Evolutionary conservation across 2,888 invertebrate species (phyloP), one percentile per base, ranked within the genome.

Genomic region (Drosophila setosimentum): DNA sequence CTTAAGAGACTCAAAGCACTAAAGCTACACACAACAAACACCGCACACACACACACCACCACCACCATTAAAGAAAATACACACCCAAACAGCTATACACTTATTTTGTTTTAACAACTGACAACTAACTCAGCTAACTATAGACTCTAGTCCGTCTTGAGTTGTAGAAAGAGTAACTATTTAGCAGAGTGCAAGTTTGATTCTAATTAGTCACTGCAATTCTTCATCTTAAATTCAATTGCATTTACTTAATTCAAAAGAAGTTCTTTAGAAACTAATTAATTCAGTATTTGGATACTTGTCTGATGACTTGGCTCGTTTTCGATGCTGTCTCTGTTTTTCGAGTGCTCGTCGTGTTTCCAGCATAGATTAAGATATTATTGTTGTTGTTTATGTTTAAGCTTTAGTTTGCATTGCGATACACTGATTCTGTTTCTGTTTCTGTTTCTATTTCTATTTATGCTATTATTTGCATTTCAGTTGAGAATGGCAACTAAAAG

Each of bases 401-500:
- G 73, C 60, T 67, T 76, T 70, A 62, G 76, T 70, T 73, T 32
- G 5, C 53, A 62, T 64, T 50, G 40, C 48, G 55, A 45, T 55
- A 32, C 24, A 35, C 45, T 59, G 69, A 67, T 53, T 68, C 40
- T 35, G 24, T 35, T 63, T 49, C 35, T 55, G 63, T 78, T 65
- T 70, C 49, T 55, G 51, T 79, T 66, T 67, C 33, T 55, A 48
- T 70, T 76, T 67, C 57, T 30, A 57, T 62, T 68, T 63, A 57
- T 50, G 64, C 48, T 68, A 68, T 78, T 49, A 65, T 78, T 78
- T 78, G 78, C 78, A 78, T 60, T 74, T 78, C 67, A 32, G 74
- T 78, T 78, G 51, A 57, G 57, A 70, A 65, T 42, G 42, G 59
- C 74, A 78, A 70, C 78, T 78, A 1, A 65, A 78, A 78, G 78